Evolutionary conservation across 2,888 invertebrate species (phyloP).

Genomic region (Leptothorax acervorum): DNA sequence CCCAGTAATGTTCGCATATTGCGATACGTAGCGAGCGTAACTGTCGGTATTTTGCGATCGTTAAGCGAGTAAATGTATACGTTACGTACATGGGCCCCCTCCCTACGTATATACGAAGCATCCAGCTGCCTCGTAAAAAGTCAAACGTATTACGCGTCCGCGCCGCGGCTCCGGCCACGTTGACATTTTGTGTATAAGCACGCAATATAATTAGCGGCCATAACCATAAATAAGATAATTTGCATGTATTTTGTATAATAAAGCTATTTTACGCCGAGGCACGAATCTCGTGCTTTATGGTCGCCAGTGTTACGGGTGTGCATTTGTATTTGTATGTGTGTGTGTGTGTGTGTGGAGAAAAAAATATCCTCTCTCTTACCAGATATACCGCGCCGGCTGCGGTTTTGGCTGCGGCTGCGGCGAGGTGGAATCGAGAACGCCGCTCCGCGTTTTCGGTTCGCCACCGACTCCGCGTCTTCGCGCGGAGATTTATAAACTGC

Average conservation of each 20-base stretch:
- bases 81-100: slow-evolving; percentile 68
- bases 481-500: slow-evolving; percentile 63
- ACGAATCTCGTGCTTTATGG: slow-evolving; percentile 77
- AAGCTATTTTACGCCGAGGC: slow-evolving; percentile 80
- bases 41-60: slow-evolving; percentile 81
- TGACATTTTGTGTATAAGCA: slow-evolving; percentile 82
- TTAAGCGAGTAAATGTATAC: slow-evolving; percentile 80
- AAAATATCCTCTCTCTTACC: slow-evolving; percentile 43
- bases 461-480: slow-evolving; percentile 42
- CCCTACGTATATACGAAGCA: slow-evolving; percentile 68
- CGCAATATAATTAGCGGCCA: slow-evolving; percentile 81
- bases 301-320: slow-evolving; percentile 19
- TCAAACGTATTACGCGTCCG: slow-evolving; percentile 78
- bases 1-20: slow-evolving; percentile 65
- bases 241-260: slow-evolving; percentile 83
- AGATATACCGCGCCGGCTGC: slow-evolving; percentile 35
- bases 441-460: slow-evolving; percentile 61
- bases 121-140: slow-evolving; percentile 79
- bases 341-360: background rate
- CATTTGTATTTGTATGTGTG: background rate
- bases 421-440: slow-evolving; percentile 65
- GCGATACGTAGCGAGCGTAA: slow-evolving; percentile 74
- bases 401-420: slow-evolving; percentile 18
- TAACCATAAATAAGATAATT: slow-evolving; percentile 82
- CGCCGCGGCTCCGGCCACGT: slow-evolving; percentile 75